Evolutionary conservation across 2,888 invertebrate species (phyloP).

Genomic region (Cylindroiulus punctatus): DNA sequence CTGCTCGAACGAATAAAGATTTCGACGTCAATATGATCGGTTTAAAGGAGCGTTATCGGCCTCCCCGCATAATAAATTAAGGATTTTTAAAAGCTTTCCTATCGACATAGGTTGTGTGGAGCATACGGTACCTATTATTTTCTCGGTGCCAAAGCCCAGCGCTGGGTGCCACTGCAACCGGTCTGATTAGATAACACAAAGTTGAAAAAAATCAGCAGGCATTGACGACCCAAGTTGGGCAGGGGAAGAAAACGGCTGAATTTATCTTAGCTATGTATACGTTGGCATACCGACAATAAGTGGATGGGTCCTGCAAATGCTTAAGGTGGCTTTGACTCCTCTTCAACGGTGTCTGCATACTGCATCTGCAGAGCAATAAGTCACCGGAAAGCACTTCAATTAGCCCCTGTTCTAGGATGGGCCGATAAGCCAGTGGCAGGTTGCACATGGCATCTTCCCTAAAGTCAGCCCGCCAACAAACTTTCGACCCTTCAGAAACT

Average conservation of each 20-base stretch:
- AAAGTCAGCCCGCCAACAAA: conserved; percentile 23
- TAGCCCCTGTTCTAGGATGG: conserved; percentile 15
- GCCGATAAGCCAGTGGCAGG: background rate
- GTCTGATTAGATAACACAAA: background rate
- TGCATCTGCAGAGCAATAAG: background rate
- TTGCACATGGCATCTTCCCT: conserved; percentile 14
- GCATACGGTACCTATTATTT: conserved; percentile 30
- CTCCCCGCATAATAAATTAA: background rate
- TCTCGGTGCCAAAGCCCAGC: background rate
- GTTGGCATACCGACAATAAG: conserved; percentile 18
- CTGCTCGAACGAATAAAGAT: background rate
- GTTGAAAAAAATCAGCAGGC: background rate
- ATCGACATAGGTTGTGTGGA: conserved; percentile 3
- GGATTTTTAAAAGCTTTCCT: conserved; percentile 44
- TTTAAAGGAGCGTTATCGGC: background rate
- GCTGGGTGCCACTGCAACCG: conserved; percentile 12
- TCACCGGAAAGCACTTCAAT: conserved; percentile 33
- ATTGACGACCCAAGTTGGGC: background rate
- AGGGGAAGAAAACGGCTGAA: background rate
- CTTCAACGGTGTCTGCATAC: conserved; percentile 6
- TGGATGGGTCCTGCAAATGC: conserved; percentile 22
- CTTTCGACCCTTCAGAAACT: background rate
- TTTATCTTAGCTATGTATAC: conserved; percentile 12
- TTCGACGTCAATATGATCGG: background rate
- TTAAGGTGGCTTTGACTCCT: conserved; percentile 44